Evolutionary conservation across 2,888 invertebrate genomes (phyloP), one percentile per base, ranked within the genome.

Genomic region (Cheilosia vulpina): DNA sequence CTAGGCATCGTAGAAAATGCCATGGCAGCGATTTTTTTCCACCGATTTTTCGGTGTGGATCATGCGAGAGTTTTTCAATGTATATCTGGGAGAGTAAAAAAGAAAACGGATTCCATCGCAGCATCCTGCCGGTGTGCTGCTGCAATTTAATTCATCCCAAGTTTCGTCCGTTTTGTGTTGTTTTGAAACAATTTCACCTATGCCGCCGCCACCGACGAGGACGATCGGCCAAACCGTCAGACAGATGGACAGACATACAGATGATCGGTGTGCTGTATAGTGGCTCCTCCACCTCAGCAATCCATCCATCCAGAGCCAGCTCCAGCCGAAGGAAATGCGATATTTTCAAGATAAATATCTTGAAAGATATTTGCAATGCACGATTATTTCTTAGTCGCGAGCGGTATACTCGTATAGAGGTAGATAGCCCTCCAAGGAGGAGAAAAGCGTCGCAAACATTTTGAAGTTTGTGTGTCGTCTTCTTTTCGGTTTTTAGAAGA

Each of bases 341-440:
- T 85, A 85, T 85, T 85, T 77, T 77, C 68, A 81, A 85, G 85
- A 77, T 85, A 85, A 81, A 76, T 77, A 85, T 85, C 81, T 85
- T 43, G 66, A 80, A 80, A 85, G 81, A 85, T 85, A 85, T 80
- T 85, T 85, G 85, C 85, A 85, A 80, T 80, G 80, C 80, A 85
- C 85, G 76, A 85, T 79, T 84, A 79, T 78, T 84, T 78, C 68
- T 60, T 65, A 52, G 57, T 52, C 17, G 34, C 24, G 43, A 19
- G 19, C 27, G 6, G 27, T 7, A 27, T 6, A 6, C 5, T 5
- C 27, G 27, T 27, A 7, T 27, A 6, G 27, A 6, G 24, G 13
- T 2, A 2, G 13, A 7, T 3, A 24, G 13, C 21, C 21, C 21
- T 52, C 21, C 13, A 7, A 38, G 17, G 47, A 17, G 45, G 45